Conservation (phyloP, 2,888 invertebrate species). For the Cephus rjabovi region DNA sequence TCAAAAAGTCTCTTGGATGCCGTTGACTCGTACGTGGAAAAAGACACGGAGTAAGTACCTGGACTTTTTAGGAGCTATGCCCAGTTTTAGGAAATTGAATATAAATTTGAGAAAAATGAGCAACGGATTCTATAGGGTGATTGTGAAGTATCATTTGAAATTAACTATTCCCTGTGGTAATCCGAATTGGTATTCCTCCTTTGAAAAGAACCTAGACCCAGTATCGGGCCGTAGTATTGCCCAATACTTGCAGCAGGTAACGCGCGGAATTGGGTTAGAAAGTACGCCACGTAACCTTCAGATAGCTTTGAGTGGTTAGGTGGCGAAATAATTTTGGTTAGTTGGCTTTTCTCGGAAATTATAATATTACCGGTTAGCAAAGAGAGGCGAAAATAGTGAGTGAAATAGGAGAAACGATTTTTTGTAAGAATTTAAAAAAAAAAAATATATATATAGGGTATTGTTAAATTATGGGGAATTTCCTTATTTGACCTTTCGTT, state of each 20-base stretch:
- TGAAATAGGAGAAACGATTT: neutral
- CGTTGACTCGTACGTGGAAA: neutral
- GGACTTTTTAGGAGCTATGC: neutral
- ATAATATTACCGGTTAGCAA: neutral
- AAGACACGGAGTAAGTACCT: neutral
- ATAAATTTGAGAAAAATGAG: neutral
- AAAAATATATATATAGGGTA: neutral
- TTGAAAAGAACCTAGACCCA: constrained; percentile 49
- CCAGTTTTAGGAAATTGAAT: neutral
- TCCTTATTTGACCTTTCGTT: neutral
- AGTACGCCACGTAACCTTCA: constrained; percentile 31
- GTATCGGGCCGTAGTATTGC: constrained; percentile 41
- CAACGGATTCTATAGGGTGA: neutral
- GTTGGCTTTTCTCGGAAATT: neutral
- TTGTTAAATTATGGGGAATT: neutral
- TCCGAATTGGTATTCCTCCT: constrained; percentile 42
- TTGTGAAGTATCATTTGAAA: neutral
- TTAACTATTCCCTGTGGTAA: neutral
- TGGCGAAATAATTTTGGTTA: constrained; percentile 22
- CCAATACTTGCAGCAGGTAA: constrained; percentile 34
- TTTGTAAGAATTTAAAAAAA: neutral
- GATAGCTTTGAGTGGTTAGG: constrained; percentile 5
- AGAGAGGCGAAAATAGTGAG: neutral
- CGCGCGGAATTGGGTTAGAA: constrained; percentile 51
- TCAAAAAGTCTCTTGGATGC: neutral